Percentiles rank a stretch among this genome's conserved stretches.
phyloP scores from a whole-genome alignment of 2,797 vertebrate species.

The Hypotaenidia philippensis region DNA sequence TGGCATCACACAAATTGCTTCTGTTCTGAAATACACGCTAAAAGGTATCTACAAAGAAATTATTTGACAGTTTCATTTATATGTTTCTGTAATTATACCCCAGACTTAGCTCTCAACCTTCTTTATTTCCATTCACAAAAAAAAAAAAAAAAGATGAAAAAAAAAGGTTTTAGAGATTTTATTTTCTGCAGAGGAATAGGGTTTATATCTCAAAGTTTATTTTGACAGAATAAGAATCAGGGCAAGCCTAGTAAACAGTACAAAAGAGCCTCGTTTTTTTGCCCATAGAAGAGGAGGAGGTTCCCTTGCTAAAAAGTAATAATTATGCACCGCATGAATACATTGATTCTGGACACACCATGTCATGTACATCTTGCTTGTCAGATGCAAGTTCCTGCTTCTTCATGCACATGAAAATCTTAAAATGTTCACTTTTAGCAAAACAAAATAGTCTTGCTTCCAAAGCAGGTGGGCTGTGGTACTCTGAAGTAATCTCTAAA shows the following conservation, averaged over 20 bases:
- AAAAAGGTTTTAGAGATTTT: constrained; percentile 13
- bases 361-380: constrained; percentile 5
- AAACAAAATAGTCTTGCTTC: constrained; percentile 43
- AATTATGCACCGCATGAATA: not conserved
- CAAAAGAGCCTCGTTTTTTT: not conserved
- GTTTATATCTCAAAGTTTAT: constrained; percentile 2
- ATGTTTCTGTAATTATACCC: constrained; percentile 62
- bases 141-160: too few relatives aligned
- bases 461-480: not conserved
- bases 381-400: constrained; percentile 14
- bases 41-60: constrained; percentile 72
- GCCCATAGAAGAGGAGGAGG: not conserved
- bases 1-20: constrained; percentile 71
- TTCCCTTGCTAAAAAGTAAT: constrained; percentile 26
- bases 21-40: constrained; percentile 70
- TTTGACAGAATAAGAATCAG: constrained; percentile 39
- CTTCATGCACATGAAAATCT: constrained; percentile 20
- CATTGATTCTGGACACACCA: constrained; percentile 1
- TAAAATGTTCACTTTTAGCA: constrained; percentile 39
- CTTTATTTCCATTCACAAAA: constrained; percentile 57
- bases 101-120: constrained; percentile 58
- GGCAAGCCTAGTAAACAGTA: constrained; percentile 21
- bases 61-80: constrained; percentile 69
- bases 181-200: not conserved
- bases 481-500: constrained; percentile 39